A percentile compares a stretch with the other conserved stretches of the same genome.
phyloP scores from a whole-genome alignment of 2,888 invertebrate genomes.

The Caenorhabditis sp. region DNA sequence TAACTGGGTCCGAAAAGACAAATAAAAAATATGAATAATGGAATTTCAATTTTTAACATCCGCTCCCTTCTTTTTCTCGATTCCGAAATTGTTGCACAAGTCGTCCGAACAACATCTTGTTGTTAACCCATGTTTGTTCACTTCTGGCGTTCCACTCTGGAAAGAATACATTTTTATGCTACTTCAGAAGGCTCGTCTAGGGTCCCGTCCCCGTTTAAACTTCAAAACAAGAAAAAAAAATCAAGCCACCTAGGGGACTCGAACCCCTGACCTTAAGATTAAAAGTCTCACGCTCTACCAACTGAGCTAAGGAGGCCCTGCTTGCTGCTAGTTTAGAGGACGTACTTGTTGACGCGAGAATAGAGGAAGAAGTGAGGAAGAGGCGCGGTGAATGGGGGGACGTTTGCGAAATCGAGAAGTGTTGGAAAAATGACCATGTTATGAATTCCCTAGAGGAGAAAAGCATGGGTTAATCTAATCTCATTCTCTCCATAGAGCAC shows the following conservation, averaged over 20 bases:
- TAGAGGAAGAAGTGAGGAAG: not conserved
- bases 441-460: too few species aligned
- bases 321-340: not conserved
- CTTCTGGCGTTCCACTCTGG: constrained; percentile 30
- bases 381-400: not conserved
- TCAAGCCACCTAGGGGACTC: constrained; percentile 72
- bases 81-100: constrained; percentile 35
- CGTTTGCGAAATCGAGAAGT: too few species aligned
- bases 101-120: constrained; percentile 38
- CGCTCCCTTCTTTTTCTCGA: not conserved
- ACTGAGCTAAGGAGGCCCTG: constrained; percentile 67
- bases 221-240: constrained; percentile 53
- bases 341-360: not conserved
- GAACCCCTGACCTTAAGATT: constrained; percentile 77
- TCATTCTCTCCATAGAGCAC: too few species aligned
- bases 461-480: too few species aligned
- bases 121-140: constrained; percentile 13
- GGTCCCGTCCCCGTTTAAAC: too few species aligned
- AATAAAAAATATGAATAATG: too few species aligned
- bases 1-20: constrained; percentile 23
- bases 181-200: too few species aligned
- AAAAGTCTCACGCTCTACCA: constrained; percentile 80
- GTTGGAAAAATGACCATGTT: too few species aligned
- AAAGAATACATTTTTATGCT: constrained; percentile 8
- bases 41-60: not conserved